A percentile compares a stretch with the other conserved stretches of the same genome.
phyloP scores from a whole-genome alignment of 2,888 invertebrate species.

The Amiota minor region DNA sequence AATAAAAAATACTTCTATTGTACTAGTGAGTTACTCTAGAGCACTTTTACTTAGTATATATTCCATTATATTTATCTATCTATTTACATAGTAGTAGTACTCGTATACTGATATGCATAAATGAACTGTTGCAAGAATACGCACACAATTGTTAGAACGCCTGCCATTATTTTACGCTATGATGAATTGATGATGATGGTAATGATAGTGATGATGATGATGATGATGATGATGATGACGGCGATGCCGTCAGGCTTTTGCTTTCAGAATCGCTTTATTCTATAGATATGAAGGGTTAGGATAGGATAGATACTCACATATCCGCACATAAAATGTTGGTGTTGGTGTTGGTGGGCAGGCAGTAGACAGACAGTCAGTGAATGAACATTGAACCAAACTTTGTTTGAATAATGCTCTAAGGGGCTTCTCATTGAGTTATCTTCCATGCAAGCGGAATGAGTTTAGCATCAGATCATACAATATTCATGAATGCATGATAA shows the following conservation, averaged over 20 bases:
- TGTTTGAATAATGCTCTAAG: background rate
- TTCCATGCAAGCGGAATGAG: background rate
- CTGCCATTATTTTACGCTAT: constrained; percentile 48
- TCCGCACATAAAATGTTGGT: no score
- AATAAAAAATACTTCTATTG: background rate
- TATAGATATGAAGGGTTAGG: no score
- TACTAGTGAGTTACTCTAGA: background rate
- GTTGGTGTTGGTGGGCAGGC: no score
- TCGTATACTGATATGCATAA: background rate
- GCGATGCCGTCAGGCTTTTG: background rate
- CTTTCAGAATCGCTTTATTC: no score
- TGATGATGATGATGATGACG: no score
- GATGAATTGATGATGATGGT: constrained; percentile 65
- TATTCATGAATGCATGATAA: background rate
- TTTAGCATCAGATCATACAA: background rate
- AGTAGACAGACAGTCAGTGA: background rate
- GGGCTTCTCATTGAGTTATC: constrained; percentile 1
- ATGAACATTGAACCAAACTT: background rate
- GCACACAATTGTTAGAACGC: background rate
- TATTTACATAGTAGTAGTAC: background rate
- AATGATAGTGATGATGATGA: background rate
- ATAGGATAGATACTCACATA: no score
- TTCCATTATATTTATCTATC: background rate
- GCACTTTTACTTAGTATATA: background rate
- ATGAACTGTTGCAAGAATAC: background rate